phyloP scores from a whole-genome alignment of 2,888 invertebrate genomes.

The Amphipyra tragopoginis region DNA sequence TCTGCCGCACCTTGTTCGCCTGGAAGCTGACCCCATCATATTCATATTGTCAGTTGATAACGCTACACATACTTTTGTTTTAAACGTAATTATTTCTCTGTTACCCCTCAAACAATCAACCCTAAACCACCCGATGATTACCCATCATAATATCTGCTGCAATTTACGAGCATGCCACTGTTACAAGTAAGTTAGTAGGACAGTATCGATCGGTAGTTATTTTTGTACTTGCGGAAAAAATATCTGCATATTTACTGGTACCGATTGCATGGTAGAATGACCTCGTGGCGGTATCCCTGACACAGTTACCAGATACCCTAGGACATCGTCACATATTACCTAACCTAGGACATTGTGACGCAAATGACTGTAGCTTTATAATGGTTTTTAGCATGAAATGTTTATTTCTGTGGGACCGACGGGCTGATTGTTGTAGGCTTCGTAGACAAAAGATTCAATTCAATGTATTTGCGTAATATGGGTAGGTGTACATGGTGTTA shows the following conservation, averaged over 20 bases:
- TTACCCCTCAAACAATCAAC: too few relatives aligned
- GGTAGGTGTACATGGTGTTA: too few relatives aligned
- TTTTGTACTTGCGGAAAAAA: constrained; percentile 42
- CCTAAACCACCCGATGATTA: too few relatives aligned
- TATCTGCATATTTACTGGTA: constrained; percentile 45
- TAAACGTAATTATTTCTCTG: too few relatives aligned
- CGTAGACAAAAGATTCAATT: too few relatives aligned
- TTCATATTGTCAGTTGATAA: too few relatives aligned
- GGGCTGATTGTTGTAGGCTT: too few relatives aligned
- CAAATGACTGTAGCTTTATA: constrained; percentile 37
- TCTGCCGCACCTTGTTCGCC: too few relatives aligned
- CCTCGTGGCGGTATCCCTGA: constrained; percentile 55
- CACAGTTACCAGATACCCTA: constrained; percentile 51
- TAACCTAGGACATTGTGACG: constrained; percentile 56
- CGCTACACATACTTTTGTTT: too few relatives aligned
- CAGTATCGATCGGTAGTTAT: constrained; percentile 48
- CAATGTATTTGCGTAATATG: too few relatives aligned
- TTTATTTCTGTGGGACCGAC: constrained; percentile 4
- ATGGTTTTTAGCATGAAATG: constrained; percentile 32
- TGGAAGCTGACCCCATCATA: too few relatives aligned
- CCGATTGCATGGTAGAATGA: constrained; percentile 49
- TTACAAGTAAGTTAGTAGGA: constrained; percentile 33
- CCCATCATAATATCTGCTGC: too few relatives aligned
- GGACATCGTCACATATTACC: constrained; percentile 54
- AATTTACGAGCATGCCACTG: background rate